Conservation (phyloP, 2,113 vertebrate genomes). For the Malaclemys terrapin region DNA sequence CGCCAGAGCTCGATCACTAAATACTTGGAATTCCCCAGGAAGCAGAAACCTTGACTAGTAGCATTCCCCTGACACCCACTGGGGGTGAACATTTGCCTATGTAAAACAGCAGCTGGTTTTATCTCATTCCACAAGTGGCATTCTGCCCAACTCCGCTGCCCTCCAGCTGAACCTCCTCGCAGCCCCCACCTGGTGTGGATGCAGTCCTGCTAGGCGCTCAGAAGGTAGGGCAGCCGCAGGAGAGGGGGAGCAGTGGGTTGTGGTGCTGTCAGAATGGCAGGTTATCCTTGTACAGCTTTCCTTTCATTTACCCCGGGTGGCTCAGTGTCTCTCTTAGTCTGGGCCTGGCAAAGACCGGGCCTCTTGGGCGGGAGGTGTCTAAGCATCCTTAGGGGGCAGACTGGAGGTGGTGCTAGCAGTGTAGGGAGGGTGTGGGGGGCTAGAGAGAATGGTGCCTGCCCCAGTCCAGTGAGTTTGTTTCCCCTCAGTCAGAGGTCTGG, state of each 20-base stretch:
- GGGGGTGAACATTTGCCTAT: background rate
- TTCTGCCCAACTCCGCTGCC: background rate
- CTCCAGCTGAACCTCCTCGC: background rate
- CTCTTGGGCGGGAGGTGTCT: no score
- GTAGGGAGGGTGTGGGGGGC: no score
- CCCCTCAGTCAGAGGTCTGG: background rate
- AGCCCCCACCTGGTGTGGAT: background rate
- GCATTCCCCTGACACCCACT: background rate
- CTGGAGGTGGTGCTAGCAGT: background rate
- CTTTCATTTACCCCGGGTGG: background rate
- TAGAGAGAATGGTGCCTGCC: background rate
- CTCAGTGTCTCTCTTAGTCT: background rate
- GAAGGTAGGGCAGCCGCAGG: background rate
- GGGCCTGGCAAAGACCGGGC: background rate
- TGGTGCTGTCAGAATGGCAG: background rate
- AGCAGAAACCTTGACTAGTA: background rate
- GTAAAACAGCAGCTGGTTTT: background rate
- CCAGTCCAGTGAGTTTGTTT: background rate
- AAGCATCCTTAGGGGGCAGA: no score
- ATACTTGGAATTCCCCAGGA: background rate
- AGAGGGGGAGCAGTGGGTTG: background rate
- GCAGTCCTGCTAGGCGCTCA: background rate
- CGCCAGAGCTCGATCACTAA: background rate
- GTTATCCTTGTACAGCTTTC: background rate
- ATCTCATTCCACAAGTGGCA: background rate